Evolutionary conservation across 2,113 vertebrate genomes (phyloP).

Genomic region (Muntiacus muntjak): DNA sequence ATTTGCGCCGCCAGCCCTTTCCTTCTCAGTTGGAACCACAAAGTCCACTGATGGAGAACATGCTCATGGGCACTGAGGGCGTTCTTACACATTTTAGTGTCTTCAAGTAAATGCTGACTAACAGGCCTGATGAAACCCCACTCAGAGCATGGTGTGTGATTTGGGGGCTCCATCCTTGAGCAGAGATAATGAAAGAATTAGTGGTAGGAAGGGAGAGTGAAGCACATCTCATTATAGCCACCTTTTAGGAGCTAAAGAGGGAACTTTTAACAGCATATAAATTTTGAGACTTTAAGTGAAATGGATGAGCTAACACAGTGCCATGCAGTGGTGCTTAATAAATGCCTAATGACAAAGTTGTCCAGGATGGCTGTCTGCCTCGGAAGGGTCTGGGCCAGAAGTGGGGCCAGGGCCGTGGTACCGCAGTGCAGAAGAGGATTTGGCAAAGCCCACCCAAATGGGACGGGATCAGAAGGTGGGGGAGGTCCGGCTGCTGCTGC

Average conservation of each 20-base stretch:
- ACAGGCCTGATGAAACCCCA: not conserved
- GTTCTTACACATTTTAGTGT: not conserved
- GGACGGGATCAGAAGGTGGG: not conserved
- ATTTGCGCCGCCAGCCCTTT: not conserved
- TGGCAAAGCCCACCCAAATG: not conserved
- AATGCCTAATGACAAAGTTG: not conserved
- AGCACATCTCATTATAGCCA: constrained; percentile 9
- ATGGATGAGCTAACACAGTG: not conserved
- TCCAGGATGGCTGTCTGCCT: not conserved
- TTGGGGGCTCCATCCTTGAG: not conserved
- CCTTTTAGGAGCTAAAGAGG: constrained; percentile 60
- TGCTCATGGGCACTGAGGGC: constrained; percentile 10
- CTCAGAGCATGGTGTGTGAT: not conserved
- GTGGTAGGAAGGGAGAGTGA: not conserved
- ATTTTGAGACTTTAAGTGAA: constrained; percentile 46
- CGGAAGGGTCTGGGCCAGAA: not conserved
- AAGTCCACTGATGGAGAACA: not conserved
- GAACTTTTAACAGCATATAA: constrained; percentile 23
- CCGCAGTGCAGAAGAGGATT: rapidly evolving
- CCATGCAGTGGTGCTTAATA: not conserved
- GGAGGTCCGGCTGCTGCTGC: not conserved
- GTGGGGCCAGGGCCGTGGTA: not conserved
- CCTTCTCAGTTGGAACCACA: constrained; percentile 26
- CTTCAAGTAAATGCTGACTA: constrained; percentile 42
- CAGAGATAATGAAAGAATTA: constrained; percentile 14